Conservation (phyloP, 2,113 vertebrate genomes). For the Eptesicus fuscus region DNA sequence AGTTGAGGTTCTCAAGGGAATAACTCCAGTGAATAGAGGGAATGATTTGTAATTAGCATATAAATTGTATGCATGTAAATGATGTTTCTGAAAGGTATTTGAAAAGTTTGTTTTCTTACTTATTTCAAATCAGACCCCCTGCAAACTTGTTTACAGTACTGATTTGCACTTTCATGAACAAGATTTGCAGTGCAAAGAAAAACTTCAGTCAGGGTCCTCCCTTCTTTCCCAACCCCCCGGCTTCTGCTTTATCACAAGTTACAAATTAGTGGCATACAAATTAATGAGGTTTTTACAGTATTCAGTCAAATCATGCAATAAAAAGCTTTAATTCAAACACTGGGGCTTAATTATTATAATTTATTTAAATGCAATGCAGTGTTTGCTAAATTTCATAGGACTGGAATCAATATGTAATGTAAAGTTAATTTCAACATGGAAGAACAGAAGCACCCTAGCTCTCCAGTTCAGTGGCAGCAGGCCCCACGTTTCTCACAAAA, state of each 20-base stretch:
- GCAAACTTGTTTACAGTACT: slow-evolving; percentile 54
- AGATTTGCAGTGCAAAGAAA: background rate
- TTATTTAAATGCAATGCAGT: slow-evolving; percentile 65
- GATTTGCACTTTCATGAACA: slow-evolving; percentile 9
- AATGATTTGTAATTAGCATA: slow-evolving; percentile 67
- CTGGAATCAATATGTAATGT: slow-evolving; percentile 44
- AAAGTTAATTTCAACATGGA: slow-evolving; percentile 35
- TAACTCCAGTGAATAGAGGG: slow-evolving; percentile 21
- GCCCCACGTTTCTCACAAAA: background rate
- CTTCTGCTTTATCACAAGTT: background rate
- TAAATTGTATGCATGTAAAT: slow-evolving; percentile 67
- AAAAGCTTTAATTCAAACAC: slow-evolving; percentile 65
- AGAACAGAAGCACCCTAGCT: background rate
- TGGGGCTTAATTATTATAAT: slow-evolving; percentile 60
- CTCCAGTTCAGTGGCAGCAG: background rate
- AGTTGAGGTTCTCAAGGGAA: slow-evolving; percentile 56
- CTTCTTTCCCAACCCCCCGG: background rate
- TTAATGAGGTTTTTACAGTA: slow-evolving; percentile 69
- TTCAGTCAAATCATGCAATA: slow-evolving; percentile 56
- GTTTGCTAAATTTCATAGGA: slow-evolving; percentile 38
- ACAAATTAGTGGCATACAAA: slow-evolving; percentile 56
- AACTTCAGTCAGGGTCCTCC: background rate
- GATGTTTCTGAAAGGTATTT: slow-evolving; percentile 53
- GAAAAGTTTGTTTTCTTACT: slow-evolving; percentile 71
- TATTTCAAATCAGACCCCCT: slow-evolving; percentile 51